Percentiles rank a stretch among this genome's conserved stretches.
Conservation (phyloP, 2,797 vertebrate genomes). For the Neosalanx taihuensis region DNA sequence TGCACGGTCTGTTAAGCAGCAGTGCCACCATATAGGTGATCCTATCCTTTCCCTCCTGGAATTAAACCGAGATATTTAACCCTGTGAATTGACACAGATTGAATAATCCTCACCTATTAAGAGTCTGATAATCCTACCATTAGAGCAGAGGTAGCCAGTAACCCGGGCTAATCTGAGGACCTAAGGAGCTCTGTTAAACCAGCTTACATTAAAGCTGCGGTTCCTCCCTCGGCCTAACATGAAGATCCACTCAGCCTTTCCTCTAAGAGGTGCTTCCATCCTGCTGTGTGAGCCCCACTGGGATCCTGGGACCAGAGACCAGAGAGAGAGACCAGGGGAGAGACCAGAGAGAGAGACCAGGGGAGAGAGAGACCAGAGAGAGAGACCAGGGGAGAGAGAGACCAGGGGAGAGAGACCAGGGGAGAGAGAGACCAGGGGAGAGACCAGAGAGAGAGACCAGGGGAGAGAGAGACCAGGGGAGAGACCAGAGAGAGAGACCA, state of each 20-base stretch:
- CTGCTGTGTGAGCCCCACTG: constrained; percentile 38
- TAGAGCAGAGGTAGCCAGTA: constrained; percentile 64
- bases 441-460: too few relatives aligned
- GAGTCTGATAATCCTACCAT: constrained; percentile 58
- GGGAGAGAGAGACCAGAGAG: background rate
- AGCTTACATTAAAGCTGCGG: constrained; percentile 57
- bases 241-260: background rate
- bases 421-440: too few relatives aligned
- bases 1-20: background rate
- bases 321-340: too few relatives aligned
- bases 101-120: constrained; percentile 39
- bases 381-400: too few relatives aligned
- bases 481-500: too few relatives aligned
- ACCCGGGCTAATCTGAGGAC: constrained; percentile 60
- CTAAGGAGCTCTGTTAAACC: constrained; percentile 62
- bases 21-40: constrained; percentile 1
- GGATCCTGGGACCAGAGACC: too few relatives aligned
- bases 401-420: too few relatives aligned
- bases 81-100: constrained; percentile 31
- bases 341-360: background rate
- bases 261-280: constrained; percentile 24
- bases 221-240: background rate
- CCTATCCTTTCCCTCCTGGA: background rate
- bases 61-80: constrained; percentile 23
- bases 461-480: too few relatives aligned